Conservation (phyloP, 2,888 invertebrate species). For the Allygus modestus region DNA sequence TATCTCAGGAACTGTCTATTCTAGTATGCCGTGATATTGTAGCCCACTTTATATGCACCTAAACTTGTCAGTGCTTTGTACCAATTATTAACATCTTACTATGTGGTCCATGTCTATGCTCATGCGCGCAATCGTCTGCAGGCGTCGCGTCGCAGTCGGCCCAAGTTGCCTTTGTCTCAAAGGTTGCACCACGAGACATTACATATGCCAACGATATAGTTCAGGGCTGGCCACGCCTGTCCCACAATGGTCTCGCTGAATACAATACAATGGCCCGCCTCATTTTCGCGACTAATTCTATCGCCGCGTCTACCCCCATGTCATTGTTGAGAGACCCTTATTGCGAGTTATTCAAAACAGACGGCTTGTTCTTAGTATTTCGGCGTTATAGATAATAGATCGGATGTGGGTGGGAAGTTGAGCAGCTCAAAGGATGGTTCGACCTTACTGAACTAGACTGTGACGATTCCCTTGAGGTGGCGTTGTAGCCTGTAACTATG, state of each 20-base stretch:
- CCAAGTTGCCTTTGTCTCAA: background rate
- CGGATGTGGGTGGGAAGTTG: background rate
- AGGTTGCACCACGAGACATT: constrained; percentile 11
- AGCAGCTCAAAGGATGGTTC: too few relatives aligned
- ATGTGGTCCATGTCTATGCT: too few relatives aligned
- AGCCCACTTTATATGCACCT: too few relatives aligned
- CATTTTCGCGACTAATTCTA: constrained; percentile 38
- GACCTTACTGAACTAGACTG: background rate
- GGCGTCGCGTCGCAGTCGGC: background rate
- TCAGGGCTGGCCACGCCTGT: constrained; percentile 12
- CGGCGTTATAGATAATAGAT: background rate
- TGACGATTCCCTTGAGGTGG: too few relatives aligned
- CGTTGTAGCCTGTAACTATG: too few relatives aligned
- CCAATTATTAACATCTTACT: too few relatives aligned
- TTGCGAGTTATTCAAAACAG: background rate
- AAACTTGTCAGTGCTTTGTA: too few relatives aligned
- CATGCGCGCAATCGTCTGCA: background rate
- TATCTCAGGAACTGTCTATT: too few relatives aligned
- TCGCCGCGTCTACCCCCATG: constrained; percentile 18
- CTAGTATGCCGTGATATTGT: too few relatives aligned
- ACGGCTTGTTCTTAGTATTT: background rate
- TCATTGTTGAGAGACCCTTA: constrained; percentile 11
- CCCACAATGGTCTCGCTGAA: constrained; percentile 23
- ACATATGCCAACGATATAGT: constrained; percentile 11
- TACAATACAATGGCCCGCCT: constrained; percentile 49